Evolutionary conservation across 2,113 vertebrate species (phyloP).

Genomic region (Hepsetus odoe): DNA sequence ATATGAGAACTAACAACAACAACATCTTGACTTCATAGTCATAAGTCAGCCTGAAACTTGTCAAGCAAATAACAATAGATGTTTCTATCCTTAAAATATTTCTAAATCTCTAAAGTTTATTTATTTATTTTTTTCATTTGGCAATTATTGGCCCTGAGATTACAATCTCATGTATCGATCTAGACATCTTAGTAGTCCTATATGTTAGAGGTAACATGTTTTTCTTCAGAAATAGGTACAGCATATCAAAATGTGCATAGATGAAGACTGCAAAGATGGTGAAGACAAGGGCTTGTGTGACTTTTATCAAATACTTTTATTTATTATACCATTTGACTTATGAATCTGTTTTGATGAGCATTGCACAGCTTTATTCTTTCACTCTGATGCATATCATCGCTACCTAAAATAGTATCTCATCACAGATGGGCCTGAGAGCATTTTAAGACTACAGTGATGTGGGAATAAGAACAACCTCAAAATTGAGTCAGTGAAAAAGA

Average conservation of each 20-base stretch:
- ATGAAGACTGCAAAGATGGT: too few relatives aligned
- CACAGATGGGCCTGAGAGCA: not conserved
- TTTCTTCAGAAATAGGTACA: not conserved
- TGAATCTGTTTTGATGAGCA: too few relatives aligned
- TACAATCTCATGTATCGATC: not conserved
- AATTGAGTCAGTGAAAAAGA: not conserved
- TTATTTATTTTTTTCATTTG: not conserved
- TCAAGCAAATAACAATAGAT: not conserved
- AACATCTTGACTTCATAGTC: not conserved
- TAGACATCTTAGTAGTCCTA: not conserved
- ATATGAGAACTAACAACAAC: slow-evolving; percentile 20
- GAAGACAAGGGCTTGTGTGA: too few relatives aligned
- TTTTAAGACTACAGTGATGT: not conserved
- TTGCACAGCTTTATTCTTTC: too few relatives aligned
- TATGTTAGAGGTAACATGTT: not conserved
- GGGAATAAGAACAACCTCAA: not conserved
- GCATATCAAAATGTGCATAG: too few relatives aligned
- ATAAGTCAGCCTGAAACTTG: not conserved
- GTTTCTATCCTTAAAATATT: not conserved
- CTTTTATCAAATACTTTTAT: too few relatives aligned
- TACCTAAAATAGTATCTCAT: not conserved
- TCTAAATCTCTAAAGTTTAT: not conserved
- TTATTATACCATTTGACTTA: too few relatives aligned
- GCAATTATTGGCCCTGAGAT: not conserved
- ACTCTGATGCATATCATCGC: not conserved